phyloP scores from a whole-genome alignment of 2,888 invertebrate species.

The Platycheirus rosarum region DNA sequence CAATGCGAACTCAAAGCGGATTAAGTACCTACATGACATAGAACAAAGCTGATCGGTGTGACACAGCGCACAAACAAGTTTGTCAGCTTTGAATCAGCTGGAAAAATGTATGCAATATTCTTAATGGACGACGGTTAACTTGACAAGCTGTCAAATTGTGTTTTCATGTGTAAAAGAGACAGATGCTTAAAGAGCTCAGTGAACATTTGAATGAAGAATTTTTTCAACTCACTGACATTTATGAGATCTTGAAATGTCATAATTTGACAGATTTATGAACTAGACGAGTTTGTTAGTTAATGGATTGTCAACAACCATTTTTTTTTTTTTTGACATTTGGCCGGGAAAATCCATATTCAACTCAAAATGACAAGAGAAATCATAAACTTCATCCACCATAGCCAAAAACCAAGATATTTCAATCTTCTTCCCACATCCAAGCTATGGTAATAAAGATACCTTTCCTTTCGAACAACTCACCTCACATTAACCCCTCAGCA shows the following conservation, averaged over 20 bases:
- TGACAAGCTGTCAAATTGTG: conserved; percentile 64
- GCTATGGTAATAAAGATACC: conserved; percentile 60
- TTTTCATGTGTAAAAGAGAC: not conserved
- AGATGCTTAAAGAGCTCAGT: not conserved
- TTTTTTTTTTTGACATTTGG: too few species aligned
- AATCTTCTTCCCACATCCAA: conserved; percentile 45
- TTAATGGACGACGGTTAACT: conserved; percentile 59
- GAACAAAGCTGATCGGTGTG: conserved; percentile 26
- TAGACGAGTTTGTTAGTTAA: too few species aligned
- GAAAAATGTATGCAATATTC: conserved; percentile 33
- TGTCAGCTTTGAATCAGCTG: conserved; percentile 63
- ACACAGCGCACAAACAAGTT: conserved; percentile 48
- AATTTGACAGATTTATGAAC: too few species aligned
- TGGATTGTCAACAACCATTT: too few species aligned
- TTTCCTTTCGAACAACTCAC: conserved; percentile 55
- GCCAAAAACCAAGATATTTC: conserved; percentile 52
- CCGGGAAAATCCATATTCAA: too few species aligned
- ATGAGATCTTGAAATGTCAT: too few species aligned
- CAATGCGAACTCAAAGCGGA: conserved; percentile 22
- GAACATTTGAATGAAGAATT: not conserved
- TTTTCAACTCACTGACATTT: not conserved
- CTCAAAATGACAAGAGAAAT: not conserved
- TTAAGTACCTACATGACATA: conserved; percentile 23
- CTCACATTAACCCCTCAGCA: conserved; percentile 64
- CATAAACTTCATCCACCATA: conserved; percentile 10